Evolutionary conservation across 30 jellyfish, hydroid and myxozoan genomes (phyloP), one percentile per base, ranked within the genome.

Genomic region (Chironex yamaguchii): DNA sequence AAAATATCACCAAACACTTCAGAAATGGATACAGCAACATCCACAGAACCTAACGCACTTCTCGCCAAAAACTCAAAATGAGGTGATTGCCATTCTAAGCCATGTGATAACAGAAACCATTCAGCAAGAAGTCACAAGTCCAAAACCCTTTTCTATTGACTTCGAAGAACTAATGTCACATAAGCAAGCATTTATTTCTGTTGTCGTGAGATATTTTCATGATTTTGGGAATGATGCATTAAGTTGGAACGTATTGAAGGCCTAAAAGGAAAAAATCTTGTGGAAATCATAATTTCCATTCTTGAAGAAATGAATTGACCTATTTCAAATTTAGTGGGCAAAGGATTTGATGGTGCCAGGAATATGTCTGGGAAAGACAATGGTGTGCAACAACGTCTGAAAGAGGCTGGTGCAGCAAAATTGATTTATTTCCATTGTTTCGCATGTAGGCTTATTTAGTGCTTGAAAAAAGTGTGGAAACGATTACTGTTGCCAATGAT

Each of bases 11-110:
- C 51, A 32, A 35, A 85, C 87, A 9, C 72, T 62, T 27, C 71
- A 25, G 63, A 62, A 79, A 79, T 79, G 85, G 72, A 79, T 79
- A 64, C 28, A 79, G 52, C 72, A 79, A 31, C 87, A 79, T 79
- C 87, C 91, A 26, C 85, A 79, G 88, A 79, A 79, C 49, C 32
- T 74, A 6, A 36, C 87, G 4, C 50, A 74, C 82, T 23, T 74
- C 22, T 74, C 81, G 2, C 89, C 85, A 21, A 35, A 4, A 58
- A 79, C 85, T 33, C 85, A 58, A 24, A 79, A 54, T 32, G 89
- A 76, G 58, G 58, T 76, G 89, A 76, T 76, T 1, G 58, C 66
- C 81, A 52, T 76, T 54, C 49, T 52, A 35, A 76, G 83, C 49
- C 30, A 9, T 31, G 89, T 52, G n/a, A 69, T 52, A 32, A 54